These are phyloP conservation scores for Verasper variegatus DNA, from an alignment of 2,113 vertebrate species.

Conservation along the genomic window DNA sequence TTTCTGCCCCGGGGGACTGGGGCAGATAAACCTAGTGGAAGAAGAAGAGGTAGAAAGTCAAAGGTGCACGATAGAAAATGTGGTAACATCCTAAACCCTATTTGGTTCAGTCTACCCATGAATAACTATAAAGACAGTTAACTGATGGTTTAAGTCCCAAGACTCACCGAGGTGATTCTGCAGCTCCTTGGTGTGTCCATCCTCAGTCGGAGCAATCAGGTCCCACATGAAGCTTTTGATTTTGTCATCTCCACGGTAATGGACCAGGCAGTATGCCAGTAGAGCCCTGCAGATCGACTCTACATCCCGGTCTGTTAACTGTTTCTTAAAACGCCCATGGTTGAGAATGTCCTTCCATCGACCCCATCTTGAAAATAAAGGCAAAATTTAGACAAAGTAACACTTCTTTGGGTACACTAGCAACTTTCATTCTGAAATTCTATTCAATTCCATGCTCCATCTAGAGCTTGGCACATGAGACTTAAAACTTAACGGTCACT, in stretches of 20 bases:
- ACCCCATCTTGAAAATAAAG: constrained; percentile 87
- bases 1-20: constrained; percentile 96
- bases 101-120: not conserved
- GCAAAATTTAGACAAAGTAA: not conserved
- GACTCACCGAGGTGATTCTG: constrained; percentile 92
- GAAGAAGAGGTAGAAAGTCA: not conserved
- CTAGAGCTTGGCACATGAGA: too few species aligned
- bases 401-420: not conserved
- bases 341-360: constrained; percentile 97
- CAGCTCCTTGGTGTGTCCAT: constrained; percentile 92
- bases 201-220: constrained; percentile 95
- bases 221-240: constrained; percentile 99
- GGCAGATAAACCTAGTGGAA: constrained; percentile 89
- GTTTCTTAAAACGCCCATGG: constrained; percentile 97
- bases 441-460: too few species aligned
- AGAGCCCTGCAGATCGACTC: constrained; percentile 96
- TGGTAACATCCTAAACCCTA: not conserved
- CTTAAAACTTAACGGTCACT: too few species aligned
- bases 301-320: constrained; percentile 94
- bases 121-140: not conserved
- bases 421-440: too few species aligned
- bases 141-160: not conserved
- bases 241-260: constrained; percentile 98
- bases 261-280: constrained; percentile 93
- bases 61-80: not conserved